phyloP scores from a whole-genome alignment of 1,140 invertebrate species.

The Heliconius melpomene region DNA sequence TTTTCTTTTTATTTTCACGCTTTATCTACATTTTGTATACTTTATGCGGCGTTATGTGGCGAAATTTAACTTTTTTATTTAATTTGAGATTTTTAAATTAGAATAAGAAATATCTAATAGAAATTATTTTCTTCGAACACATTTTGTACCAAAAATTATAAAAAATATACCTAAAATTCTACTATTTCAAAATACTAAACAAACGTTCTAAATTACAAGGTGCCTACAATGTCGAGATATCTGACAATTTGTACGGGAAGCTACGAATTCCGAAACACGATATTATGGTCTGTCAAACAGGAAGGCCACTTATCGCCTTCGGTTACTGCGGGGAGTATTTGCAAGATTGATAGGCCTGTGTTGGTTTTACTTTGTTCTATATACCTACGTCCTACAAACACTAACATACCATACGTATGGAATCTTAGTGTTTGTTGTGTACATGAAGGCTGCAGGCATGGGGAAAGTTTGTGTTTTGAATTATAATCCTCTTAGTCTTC shows the following conservation, averaged over 20 bases:
- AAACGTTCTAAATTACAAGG: neutral
- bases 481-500: no score
- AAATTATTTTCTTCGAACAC: no score
- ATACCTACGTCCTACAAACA: neutral
- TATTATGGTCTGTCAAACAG: conserved; percentile 6
- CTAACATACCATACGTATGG: no score
- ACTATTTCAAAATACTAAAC: neutral
- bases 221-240: neutral
- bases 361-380: neutral
- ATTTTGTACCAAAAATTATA: neutral
- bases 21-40: no score
- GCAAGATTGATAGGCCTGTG: conserved; percentile 7
- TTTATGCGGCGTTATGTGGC: no score
- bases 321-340: conserved; percentile 1
- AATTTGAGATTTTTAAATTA: no score
- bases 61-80: no score
- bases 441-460: no score
- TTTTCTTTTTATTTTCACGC: no score
- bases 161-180: neutral
- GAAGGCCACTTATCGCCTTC: conserved; percentile 11
- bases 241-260: neutral
- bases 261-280: neutral
- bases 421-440: no score
- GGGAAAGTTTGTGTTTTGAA: no score
- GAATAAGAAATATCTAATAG: no score